Percentiles rank a stretch among this genome's conserved stretches.
Evolutionary conservation across 2,113 vertebrate species (phyloP).

Genomic region (Nesoenas mayeri): DNA sequence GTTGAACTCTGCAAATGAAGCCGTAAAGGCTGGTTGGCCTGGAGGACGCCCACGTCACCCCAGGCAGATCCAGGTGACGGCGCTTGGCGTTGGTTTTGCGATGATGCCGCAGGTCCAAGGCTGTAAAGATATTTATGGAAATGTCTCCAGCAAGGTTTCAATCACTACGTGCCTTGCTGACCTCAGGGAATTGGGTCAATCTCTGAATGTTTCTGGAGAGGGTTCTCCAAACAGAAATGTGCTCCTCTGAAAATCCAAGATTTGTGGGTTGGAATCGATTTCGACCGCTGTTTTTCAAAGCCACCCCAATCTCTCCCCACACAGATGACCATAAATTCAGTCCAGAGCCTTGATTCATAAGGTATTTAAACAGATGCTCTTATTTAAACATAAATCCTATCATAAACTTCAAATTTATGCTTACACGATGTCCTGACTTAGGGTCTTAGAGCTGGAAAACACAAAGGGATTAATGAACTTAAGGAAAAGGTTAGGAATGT

Average conservation of each 20-base stretch:
- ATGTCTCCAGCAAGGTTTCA: slow-evolving; percentile 10
- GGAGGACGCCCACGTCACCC: neutral
- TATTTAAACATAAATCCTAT: slow-evolving; percentile 69
- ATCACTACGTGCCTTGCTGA: neutral
- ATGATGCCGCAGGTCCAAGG: neutral
- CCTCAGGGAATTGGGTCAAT: neutral
- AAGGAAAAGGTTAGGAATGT: slow-evolving; percentile 69
- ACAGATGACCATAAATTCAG: slow-evolving; percentile 57
- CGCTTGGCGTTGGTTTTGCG: accelerated
- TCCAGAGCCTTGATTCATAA: slow-evolving; percentile 56
- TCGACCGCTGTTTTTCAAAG: slow-evolving; percentile 35
- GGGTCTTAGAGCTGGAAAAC: slow-evolving; percentile 66
- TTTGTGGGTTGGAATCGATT: slow-evolving; percentile 62
- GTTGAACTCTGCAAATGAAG: neutral
- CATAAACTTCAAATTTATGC: slow-evolving; percentile 70
- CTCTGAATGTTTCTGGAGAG: neutral
- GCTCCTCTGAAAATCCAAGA: slow-evolving; percentile 5
- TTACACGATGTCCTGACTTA: slow-evolving; percentile 69
- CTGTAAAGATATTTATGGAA: neutral
- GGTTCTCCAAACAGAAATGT: neutral
- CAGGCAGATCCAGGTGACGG: neutral
- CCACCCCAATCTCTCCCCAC: slow-evolving; percentile 41
- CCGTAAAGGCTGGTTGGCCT: neutral
- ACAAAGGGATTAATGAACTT: slow-evolving; percentile 72
- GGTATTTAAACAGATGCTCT: slow-evolving; percentile 69